Percentiles rank a stretch among this genome's conserved stretches.
phyloP scores from a whole-genome alignment of 92 coral and sea anemone genomes.

The Palythoa grandiflora region DNA sequence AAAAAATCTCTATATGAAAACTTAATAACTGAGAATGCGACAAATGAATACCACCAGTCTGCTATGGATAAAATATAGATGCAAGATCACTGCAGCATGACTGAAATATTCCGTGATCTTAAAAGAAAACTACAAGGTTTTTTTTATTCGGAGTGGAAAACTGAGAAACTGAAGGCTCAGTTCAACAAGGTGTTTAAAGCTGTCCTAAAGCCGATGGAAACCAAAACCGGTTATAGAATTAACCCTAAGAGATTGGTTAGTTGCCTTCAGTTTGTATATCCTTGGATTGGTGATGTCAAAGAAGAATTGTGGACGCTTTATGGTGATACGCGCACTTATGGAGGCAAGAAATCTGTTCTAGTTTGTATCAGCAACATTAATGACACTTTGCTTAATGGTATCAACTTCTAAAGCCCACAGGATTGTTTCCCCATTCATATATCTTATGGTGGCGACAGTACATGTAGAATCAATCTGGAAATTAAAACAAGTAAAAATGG shows the following conservation, averaged over 20 bases:
- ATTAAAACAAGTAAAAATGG: neutral
- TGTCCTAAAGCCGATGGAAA: neutral
- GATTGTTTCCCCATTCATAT: slow-evolving; percentile 33
- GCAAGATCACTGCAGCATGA: slow-evolving; percentile 49
- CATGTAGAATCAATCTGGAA: neutral
- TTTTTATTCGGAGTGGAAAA: slow-evolving; percentile 14
- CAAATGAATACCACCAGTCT: slow-evolving; percentile 23
- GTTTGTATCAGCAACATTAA: slow-evolving; percentile 17
- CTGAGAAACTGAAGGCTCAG: neutral
- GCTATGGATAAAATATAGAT: slow-evolving; percentile 40
- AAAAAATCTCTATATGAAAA: slow-evolving; percentile 44
- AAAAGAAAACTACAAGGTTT: slow-evolving; percentile 38
- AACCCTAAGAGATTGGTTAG: neutral
- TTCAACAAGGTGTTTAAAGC: neutral
- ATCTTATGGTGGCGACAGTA: neutral
- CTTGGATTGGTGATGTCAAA: neutral
- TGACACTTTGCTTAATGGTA: neutral
- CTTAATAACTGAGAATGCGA: neutral
- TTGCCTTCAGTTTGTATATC: slow-evolving; percentile 14
- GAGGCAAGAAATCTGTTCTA: slow-evolving; percentile 1
- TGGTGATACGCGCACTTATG: neutral
- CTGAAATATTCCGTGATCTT: slow-evolving; percentile 16
- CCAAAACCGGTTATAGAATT: slow-evolving; percentile 17
- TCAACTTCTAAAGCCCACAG: slow-evolving; percentile 33
- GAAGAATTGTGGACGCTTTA: slow-evolving; percentile 5